These are phyloP conservation scores for Syngnathoides biaculeatus DNA, from an alignment of 2,113 vertebrate genomes.

Conservation along the genomic window DNA sequence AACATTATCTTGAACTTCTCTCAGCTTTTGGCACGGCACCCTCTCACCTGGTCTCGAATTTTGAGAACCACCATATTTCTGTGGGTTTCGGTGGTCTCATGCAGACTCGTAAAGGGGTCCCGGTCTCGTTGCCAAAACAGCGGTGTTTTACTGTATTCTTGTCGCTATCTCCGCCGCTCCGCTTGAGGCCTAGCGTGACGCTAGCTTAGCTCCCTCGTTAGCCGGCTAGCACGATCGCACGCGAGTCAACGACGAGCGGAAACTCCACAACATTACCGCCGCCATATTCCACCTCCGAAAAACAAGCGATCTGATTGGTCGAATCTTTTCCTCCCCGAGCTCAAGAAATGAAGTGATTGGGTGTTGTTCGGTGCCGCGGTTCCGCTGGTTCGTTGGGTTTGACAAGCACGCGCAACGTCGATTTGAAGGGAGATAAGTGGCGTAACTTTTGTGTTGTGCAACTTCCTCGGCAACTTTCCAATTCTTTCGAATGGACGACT, in stretches of 20 bases:
- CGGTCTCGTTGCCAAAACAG: constrained; percentile 39
- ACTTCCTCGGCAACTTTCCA: neutral
- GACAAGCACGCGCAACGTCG: neutral
- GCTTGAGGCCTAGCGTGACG: constrained; percentile 62
- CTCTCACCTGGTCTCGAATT: constrained; percentile 77
- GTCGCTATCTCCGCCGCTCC: constrained; percentile 30
- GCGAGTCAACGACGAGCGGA: constrained; percentile 59
- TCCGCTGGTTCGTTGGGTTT: neutral
- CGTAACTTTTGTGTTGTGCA: neutral
- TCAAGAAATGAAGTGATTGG: constrained; percentile 4
- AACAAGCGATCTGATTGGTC: constrained; percentile 39
- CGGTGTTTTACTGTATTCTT: constrained; percentile 28
- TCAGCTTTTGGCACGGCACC: constrained; percentile 16
- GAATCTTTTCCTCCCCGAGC: neutral
- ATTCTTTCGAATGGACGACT: neutral
- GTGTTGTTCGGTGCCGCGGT: constrained; percentile 23
- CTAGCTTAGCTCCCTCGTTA: constrained; percentile 64
- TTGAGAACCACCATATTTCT: constrained; percentile 79
- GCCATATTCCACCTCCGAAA: constrained; percentile 39
- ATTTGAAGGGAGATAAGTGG: neutral
- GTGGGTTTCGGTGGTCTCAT: constrained; percentile 61
- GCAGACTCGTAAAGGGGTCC: constrained; percentile 52
- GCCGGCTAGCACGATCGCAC: constrained; percentile 60
- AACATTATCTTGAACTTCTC: constrained; percentile 33
- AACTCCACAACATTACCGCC: constrained; percentile 72